phyloP scores from a whole-genome alignment of 2,113 vertebrate genomes.

The Saccopteryx leptura region DNA sequence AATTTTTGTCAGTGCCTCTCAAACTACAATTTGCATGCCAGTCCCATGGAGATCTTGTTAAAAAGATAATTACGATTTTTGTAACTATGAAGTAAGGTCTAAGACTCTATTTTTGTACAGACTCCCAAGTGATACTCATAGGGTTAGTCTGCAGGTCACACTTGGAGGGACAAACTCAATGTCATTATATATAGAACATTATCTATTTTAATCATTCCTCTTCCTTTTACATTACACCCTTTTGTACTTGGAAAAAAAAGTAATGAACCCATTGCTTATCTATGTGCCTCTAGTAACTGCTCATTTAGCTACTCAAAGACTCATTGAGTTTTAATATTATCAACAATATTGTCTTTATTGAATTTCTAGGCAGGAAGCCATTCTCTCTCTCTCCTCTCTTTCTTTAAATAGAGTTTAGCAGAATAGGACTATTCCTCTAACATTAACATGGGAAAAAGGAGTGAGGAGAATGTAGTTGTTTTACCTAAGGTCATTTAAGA shows the following conservation, averaged over 20 bases:
- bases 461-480: not conserved
- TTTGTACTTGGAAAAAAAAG: constrained; percentile 32
- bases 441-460: not conserved
- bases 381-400: not conserved
- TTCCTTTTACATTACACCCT: not conserved
- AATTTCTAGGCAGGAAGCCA: not conserved
- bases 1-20: not conserved
- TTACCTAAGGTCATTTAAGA: not conserved
- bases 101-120: not conserved
- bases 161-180: not conserved
- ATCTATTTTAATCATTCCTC: not conserved
- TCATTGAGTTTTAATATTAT: constrained; percentile 30
- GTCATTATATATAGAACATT: not conserved
- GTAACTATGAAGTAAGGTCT: not conserved
- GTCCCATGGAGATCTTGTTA: not conserved
- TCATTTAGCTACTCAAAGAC: constrained; percentile 41
- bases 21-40: not conserved
- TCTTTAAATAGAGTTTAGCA: not conserved
- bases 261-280: constrained; percentile 15
- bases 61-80: not conserved
- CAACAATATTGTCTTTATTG: not conserved
- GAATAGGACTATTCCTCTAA: not conserved
- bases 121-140: not conserved
- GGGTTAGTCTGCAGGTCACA: not conserved
- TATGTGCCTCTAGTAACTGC: not conserved